Conservation (phyloP, 2,888 invertebrate genomes). For the Ormia ochracea region DNA sequence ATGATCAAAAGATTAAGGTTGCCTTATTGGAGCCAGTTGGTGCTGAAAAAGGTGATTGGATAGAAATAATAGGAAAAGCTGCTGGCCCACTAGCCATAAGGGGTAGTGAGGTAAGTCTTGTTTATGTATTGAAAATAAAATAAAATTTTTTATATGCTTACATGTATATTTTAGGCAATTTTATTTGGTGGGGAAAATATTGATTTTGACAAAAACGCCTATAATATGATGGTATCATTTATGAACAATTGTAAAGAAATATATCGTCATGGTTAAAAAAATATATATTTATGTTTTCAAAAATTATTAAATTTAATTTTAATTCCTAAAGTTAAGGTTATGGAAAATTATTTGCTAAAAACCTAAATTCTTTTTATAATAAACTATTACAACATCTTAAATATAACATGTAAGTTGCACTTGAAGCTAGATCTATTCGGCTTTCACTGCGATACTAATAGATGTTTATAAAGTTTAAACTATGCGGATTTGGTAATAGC, state of each 20-base stretch:
- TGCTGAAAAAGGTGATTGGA: constrained; percentile 71
- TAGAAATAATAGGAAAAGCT: constrained; percentile 73
- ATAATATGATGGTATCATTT: constrained; percentile 74
- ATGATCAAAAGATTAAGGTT: constrained; percentile 71
- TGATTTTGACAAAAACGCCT: constrained; percentile 73
- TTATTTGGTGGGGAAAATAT: constrained; percentile 72
- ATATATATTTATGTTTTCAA: too few relatives aligned
- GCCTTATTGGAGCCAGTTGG: constrained; percentile 67
- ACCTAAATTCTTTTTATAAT: too few relatives aligned
- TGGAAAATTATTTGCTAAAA: too few relatives aligned
- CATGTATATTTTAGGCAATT: constrained; percentile 68
- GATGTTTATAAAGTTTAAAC: too few relatives aligned
- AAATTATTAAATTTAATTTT: too few relatives aligned
- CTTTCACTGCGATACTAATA: too few relatives aligned
- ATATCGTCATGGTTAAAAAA: constrained; percentile 62
- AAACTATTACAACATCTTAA: too few relatives aligned
- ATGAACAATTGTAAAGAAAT: constrained; percentile 69
- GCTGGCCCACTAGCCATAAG: constrained; percentile 68
- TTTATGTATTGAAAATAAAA: not conserved
- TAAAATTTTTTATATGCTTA: not conserved
- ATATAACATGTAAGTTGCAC: too few relatives aligned
- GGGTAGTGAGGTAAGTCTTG: constrained; percentile 70
- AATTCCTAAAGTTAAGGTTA: too few relatives aligned
- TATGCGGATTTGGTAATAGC: too few relatives aligned
- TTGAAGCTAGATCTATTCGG: too few relatives aligned